Percentiles rank a stretch among this genome's conserved stretches.
Conservation (phyloP, 2,797 vertebrate species). For the Bothrops alternatus region DNA sequence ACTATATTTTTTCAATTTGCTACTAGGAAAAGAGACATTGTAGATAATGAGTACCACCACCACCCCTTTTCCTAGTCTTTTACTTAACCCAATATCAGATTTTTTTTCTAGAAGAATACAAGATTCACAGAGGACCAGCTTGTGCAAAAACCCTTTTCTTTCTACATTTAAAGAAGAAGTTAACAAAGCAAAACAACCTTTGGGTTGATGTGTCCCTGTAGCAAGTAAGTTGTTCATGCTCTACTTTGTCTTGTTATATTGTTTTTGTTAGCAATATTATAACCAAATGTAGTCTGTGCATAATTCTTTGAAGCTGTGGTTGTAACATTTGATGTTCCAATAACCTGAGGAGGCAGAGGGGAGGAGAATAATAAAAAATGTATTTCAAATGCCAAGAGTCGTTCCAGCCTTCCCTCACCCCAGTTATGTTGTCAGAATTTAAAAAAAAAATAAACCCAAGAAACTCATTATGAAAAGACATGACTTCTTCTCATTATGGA, state of each 20-base stretch:
- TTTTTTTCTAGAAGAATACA: background rate
- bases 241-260: constrained; percentile 20
- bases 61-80: background rate
- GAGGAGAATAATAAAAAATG: constrained; percentile 34
- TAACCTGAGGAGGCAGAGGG: constrained; percentile 26
- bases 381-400: constrained; percentile 30
- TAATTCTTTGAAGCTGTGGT: constrained; percentile 35
- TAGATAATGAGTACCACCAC: no score
- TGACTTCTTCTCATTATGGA: background rate
- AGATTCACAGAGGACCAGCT: background rate
- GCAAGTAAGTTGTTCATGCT: constrained; percentile 21
- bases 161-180: background rate
- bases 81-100: background rate
- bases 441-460: background rate
- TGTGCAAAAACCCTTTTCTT: background rate
- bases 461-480: constrained; percentile 9
- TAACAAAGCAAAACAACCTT: constrained; percentile 5
- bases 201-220: constrained; percentile 9
- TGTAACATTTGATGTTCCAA: constrained; percentile 36
- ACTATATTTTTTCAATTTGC: background rate
- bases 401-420: background rate
- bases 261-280: constrained; percentile 27
- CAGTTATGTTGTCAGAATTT: constrained; percentile 12
- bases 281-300: constrained; percentile 26
- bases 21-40: background rate